Percentiles rank a stretch among this genome's conserved stretches.
These are phyloP conservation scores for Chrysolina haemoptera DNA, from an alignment of 2,888 invertebrate species.

Conservation along the genomic window DNA sequence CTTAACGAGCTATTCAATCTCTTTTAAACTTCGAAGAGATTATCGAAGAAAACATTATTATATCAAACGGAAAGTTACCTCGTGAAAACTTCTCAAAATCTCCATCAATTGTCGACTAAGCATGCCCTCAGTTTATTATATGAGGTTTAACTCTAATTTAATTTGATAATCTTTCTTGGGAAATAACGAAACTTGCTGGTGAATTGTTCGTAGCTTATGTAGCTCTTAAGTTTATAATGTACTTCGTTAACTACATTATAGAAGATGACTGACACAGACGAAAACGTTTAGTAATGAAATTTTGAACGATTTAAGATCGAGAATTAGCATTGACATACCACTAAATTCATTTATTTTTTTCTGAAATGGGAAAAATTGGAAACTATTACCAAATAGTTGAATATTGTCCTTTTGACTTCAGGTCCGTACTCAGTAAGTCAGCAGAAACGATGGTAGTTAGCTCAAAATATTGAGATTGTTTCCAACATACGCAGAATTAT, in stretches of 20 bases:
- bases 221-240: background rate
- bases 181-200: background rate
- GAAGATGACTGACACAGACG: background rate
- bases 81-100: conserved; percentile 1
- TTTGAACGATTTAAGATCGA: background rate
- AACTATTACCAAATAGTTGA: no score
- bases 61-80: conserved; percentile 7
- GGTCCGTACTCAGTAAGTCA: no score
- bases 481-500: no score
- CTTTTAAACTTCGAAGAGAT: background rate
- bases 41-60: conserved; percentile 4
- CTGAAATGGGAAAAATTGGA: no score
- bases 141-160: background rate
- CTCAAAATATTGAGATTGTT: no score
- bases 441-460: no score
- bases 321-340: background rate
- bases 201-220: background rate
- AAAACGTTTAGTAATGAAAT: background rate
- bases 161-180: conserved; percentile 5
- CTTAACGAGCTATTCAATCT: background rate
- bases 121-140: background rate
- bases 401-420: no score
- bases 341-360: no score
- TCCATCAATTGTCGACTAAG: background rate
- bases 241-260: background rate